Evolutionary conservation across 1,140 invertebrate genomes (phyloP), one percentile per base, ranked within the genome.

Genomic region (Macrocentrus cingulum): DNA sequence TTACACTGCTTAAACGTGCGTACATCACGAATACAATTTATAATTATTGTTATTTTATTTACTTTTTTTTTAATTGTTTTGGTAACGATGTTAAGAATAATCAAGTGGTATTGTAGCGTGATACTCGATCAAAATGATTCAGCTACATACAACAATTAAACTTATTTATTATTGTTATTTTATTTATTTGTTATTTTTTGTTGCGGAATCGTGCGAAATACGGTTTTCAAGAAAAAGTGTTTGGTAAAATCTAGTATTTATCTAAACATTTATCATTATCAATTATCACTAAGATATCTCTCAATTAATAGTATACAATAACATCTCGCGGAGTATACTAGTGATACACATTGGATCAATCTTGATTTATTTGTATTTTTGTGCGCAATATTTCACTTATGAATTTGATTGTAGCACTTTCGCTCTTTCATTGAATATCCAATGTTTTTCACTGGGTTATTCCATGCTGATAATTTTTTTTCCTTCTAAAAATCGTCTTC

Each of bases 301-400:
- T 39, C 36, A 39, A 39, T n/a, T 39, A 39, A n/a, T 39, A n/a
- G 15, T 39, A 39, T 39, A n/a, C 36, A n/a, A 39, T 39, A n/a
- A 39, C 8, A n/a, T 13, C 36, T 8, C 13, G 8, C 36, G 15
- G 13, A 39, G 36, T 39, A 4, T 39, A n/a, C 36, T 39, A 39
- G 11, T 39, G 36, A 39, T 29, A 9, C 25, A 29, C 25, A 29
- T 29, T 29, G 9, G 25, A 29, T 29, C 9, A 29, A 29, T 29
- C 25, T 29, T 29, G 25, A 29, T 29, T 29, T 29, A 39, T n/a
- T 39, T 39, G 15, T 39, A n/a, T 39, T 8, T 39, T 3, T 15
- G 13, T 15, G 7, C 36, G 11, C 36, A 39, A 39, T n/a, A 39
- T 39, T 15, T 39, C 25, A 9, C n/a, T 29, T 5, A 4, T 9